Percentiles rank a stretch among this genome's conserved stretches.
These are phyloP conservation scores for Sarcoramphus papa DNA, from an alignment of 2,797 vertebrate species.

Conservation along the genomic window DNA sequence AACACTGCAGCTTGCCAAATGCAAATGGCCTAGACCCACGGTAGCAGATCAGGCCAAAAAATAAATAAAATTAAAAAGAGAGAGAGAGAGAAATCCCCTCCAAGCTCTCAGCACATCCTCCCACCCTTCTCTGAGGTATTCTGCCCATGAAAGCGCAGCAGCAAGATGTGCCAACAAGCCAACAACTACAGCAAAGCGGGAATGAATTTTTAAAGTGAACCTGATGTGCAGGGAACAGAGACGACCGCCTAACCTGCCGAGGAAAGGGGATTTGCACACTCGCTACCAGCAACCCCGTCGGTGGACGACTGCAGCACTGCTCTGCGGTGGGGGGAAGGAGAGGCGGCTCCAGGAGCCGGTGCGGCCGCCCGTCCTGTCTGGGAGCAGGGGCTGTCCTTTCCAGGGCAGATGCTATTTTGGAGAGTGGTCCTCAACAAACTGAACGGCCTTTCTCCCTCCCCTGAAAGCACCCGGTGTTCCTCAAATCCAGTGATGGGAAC, in stretches of 20 bases:
- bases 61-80: background rate
- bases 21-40: background rate
- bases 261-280: background rate
- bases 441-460: background rate
- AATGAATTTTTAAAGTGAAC: background rate
- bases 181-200: background rate
- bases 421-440: background rate
- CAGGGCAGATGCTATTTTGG: background rate
- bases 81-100: background rate
- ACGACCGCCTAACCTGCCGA: rapidly evolving
- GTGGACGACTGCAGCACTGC: rapidly evolving
- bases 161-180: background rate
- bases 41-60: background rate
- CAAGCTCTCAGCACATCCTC: background rate
- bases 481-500: background rate
- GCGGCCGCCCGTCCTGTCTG: rapidly evolving
- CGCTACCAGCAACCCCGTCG: background rate
- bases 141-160: background rate
- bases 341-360: background rate
- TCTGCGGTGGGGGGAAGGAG: background rate
- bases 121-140: background rate
- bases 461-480: background rate
- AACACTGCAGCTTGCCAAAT: background rate
- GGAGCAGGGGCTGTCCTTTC: background rate
- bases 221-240: background rate